Conservation (phyloP, 53 echinoderm and acorn worm genomes). For the Stichopus horrens region DNA sequence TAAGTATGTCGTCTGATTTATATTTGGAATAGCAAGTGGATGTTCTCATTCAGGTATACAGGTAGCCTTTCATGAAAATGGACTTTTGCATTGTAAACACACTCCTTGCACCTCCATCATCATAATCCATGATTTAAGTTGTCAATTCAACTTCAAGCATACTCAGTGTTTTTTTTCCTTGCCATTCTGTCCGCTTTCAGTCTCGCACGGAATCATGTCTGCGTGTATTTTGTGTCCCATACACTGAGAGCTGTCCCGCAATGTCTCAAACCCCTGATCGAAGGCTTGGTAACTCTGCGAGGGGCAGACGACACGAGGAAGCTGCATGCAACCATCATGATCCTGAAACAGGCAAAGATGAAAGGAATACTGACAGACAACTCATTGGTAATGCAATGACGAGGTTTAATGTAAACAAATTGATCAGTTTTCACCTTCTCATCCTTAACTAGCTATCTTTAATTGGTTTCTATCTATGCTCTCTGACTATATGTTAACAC, state of each 20-base stretch:
- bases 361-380: conserved; percentile 51
- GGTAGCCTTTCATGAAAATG: background rate
- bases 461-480: too few species aligned
- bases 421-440: too few species aligned
- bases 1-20: background rate
- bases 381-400: conserved; percentile 57
- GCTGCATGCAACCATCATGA: conserved; percentile 69
- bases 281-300: background rate
- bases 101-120: background rate
- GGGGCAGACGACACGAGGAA: conserved; percentile 29
- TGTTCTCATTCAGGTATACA: background rate
- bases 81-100: background rate
- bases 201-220: conserved; percentile 60
- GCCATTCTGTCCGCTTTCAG: conserved; percentile 41
- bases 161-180: background rate
- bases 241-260: conserved; percentile 73
- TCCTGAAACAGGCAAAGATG: conserved; percentile 73
- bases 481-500: too few species aligned
- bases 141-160: background rate
- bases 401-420: too few species aligned
- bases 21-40: background rate
- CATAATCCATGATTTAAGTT: background rate
- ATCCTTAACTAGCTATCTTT: too few species aligned
- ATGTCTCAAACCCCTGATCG: conserved; percentile 48
- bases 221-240: conserved; percentile 74